Conservation (phyloP, 2,888 invertebrate genomes). For the Cepaea hortensis region DNA sequence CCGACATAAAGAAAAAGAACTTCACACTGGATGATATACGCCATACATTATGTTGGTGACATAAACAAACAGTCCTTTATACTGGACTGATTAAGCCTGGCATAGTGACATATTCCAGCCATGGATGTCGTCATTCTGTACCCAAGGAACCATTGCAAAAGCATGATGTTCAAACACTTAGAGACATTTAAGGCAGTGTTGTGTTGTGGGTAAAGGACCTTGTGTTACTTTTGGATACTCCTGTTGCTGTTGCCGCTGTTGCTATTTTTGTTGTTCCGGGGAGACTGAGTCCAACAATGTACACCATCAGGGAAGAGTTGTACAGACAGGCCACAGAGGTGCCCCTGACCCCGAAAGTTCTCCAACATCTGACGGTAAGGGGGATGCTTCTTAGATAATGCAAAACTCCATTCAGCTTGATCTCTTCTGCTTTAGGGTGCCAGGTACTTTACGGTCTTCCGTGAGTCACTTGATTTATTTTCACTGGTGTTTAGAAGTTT, state of each 20-base stretch:
- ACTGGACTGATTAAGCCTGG: too few species aligned
- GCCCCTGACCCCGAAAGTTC: conserved; percentile 49
- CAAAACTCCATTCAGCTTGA: not conserved
- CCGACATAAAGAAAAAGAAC: too few species aligned
- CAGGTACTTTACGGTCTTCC: too few species aligned
- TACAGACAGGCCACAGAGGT: conserved; percentile 49
- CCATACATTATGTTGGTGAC: too few species aligned
- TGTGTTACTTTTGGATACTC: not conserved
- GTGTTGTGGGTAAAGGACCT: not conserved
- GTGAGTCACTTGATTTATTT: too few species aligned
- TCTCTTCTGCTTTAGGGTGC: too few species aligned
- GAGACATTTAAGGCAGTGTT: not conserved
- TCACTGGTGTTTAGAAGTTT: too few species aligned
- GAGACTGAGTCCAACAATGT: not conserved
- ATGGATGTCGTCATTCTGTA: too few species aligned
- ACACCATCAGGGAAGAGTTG: conserved; percentile 48
- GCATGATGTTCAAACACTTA: not conserved
- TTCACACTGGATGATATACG: too few species aligned
- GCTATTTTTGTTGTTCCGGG: not conserved
- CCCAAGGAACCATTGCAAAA: too few species aligned
- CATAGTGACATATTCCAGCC: too few species aligned
- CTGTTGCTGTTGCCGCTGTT: not conserved
- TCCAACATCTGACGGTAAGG: conserved; percentile 50
- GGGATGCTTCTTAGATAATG: not conserved
- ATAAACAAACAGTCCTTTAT: too few species aligned